Base-by-base conservation (phyloP, 1,140 invertebrate species). In the Steinernema khuongi region DNA sequence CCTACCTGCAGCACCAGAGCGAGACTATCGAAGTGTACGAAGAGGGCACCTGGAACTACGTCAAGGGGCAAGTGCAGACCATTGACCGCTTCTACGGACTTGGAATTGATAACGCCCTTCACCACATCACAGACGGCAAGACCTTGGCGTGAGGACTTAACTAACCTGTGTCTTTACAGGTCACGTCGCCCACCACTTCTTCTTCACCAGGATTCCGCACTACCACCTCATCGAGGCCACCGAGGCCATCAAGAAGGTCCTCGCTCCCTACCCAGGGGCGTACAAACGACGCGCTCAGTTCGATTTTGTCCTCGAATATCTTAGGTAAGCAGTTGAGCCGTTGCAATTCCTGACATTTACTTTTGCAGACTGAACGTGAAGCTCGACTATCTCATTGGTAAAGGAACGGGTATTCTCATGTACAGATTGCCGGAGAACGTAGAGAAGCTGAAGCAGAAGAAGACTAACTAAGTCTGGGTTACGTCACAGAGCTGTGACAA, bases 161-260 rank as follows among this genome's bases (percentile, higher is more conserved):
- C 68, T 69, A 43, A 32, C 31, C 11, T 14, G 14, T 69, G 18
- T 31, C 2, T 7, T 74, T 74, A 2, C 70, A 74, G 72, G 75
- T 22, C 87, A 87, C 76, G 86, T 87, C 41, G 85, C 86, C 44
- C 87, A 87, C 74, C 87, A 87, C 74, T 81, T 87, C 70, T 87
- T 87, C 76, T 85, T 83, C 74, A 80, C 86, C 7, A 85, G 82
- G 69, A 81, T 87, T 29, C 86, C 87, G 2, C 87, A 87, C 77
- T 87, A 87, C 76, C 83, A 87, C 71, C 79, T 87, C 69, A 79
- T 85, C 69, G 86, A 86, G 69, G 87, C 87, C 1, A 87, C 87
- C 0, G 68, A 75, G 44, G 80, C 81, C 14, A 81, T 84, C 31
- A 32, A 75, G 28, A 74, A 74, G 43, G 77, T 82, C 1, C 26